phyloP scores from a whole-genome alignment of 2,797 vertebrate genomes.

The Melanotaenia maccullochi region DNA sequence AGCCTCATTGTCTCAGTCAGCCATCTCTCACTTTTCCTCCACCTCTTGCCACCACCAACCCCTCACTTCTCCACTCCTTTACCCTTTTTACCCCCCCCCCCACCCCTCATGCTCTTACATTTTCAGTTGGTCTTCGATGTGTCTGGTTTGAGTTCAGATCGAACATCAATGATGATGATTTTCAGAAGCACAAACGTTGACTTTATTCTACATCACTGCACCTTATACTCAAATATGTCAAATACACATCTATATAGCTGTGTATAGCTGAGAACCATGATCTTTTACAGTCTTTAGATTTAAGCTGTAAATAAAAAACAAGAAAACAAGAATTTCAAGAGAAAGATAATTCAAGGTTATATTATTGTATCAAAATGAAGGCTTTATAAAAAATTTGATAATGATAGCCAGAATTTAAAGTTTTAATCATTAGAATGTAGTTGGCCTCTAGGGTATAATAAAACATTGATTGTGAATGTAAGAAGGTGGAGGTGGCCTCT shows the following conservation, averaged over 20 bases:
- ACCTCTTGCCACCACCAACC: slow-evolving; percentile 43
- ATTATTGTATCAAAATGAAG: neutral
- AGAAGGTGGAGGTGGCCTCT: neutral
- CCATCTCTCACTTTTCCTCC: slow-evolving; percentile 46
- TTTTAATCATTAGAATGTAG: too few species aligned
- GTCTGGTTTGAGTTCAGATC: slow-evolving; percentile 57
- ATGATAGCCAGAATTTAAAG: neutral
- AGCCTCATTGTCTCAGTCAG: slow-evolving; percentile 80
- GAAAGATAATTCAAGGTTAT: neutral
- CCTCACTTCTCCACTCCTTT: slow-evolving; percentile 42
- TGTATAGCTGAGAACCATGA: neutral
- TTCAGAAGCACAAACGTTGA: neutral
- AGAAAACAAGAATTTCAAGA: neutral
- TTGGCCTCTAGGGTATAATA: too few species aligned
- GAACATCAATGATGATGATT: slow-evolving; percentile 89
- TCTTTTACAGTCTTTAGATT: neutral
- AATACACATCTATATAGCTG: too few species aligned
- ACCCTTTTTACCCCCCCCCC: slow-evolving; percentile 4
- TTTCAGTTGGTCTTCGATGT: slow-evolving; percentile 82
- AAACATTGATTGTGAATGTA: too few species aligned
- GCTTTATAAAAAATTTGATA: neutral
- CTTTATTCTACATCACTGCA: neutral
- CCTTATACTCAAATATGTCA: neutral
- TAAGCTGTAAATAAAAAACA: neutral
- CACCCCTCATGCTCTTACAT: slow-evolving; percentile 84